These are phyloP conservation scores for Phrixothrix hirtus DNA, from an alignment of 2,888 invertebrate genomes.

Conservation along the genomic window DNA sequence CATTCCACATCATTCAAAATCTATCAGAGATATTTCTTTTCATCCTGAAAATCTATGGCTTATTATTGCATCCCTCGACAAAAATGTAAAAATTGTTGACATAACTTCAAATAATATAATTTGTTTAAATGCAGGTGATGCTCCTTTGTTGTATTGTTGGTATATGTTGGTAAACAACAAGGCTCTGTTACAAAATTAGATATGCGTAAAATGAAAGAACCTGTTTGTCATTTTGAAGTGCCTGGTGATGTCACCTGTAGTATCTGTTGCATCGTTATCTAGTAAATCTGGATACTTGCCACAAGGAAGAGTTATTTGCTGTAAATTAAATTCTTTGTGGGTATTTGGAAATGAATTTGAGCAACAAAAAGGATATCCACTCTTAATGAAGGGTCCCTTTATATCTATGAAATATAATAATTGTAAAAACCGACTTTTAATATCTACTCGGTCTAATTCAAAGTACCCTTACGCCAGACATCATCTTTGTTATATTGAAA, in stretches of 20 bases:
- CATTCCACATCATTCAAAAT: constrained; percentile 71
- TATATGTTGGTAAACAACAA: constrained; percentile 79
- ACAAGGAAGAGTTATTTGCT: constrained; percentile 69
- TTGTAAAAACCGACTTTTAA: constrained; percentile 64
- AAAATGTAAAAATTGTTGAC: constrained; percentile 72
- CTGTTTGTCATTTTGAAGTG: constrained; percentile 47
- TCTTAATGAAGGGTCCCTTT: constrained; percentile 74
- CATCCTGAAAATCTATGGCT: constrained; percentile 70
- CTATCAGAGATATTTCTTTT: constrained; percentile 79
- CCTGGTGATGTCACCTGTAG: constrained; percentile 71
- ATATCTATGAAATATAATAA: constrained; percentile 76
- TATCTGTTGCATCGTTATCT: constrained; percentile 63
- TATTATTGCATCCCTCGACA: constrained; percentile 80
- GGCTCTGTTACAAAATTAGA: constrained; percentile 79
- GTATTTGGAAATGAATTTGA: constrained; percentile 61
- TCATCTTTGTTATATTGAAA: constrained; percentile 59
- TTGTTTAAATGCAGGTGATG: constrained; percentile 47
- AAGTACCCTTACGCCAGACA: constrained; percentile 61
- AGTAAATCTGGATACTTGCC: constrained; percentile 56
- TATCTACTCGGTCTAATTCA: constrained; percentile 71
- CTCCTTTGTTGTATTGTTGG: constrained; percentile 84
- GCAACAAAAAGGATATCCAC: constrained; percentile 57
- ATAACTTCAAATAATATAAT: constrained; percentile 56
- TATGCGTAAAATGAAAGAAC: constrained; percentile 63
- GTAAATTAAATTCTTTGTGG: constrained; percentile 74